Evolutionary conservation across 2,113 vertebrate genomes (phyloP).

Genomic region (Danionella cerebrum): DNA sequence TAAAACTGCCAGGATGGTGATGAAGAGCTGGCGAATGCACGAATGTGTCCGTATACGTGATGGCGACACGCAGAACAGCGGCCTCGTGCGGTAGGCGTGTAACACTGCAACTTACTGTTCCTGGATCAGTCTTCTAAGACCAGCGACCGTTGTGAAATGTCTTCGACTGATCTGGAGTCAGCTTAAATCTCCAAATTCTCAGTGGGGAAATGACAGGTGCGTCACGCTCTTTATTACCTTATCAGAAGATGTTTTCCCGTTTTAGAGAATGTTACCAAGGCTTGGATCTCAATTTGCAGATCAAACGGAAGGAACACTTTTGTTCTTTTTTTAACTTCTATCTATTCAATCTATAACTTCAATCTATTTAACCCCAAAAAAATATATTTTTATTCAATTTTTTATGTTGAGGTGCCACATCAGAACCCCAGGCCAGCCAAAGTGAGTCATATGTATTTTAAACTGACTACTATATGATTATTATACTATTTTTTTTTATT

Average conservation of each 20-base stretch:
- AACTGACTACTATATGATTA: no score
- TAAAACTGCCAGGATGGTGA: neutral
- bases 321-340: no score
- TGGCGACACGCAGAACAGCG: neutral
- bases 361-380: no score
- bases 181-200: neutral
- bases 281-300: no score
- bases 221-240: neutral
- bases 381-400: no score
- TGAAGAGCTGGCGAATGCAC: no score
- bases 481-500: no score
- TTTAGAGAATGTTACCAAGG: conserved; percentile 6
- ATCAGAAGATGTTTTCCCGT: neutral
- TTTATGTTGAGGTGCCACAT: no score
- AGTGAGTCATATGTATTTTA: no score
- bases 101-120: conserved; percentile 17
- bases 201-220: neutral
- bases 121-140: neutral
- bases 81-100: neutral
- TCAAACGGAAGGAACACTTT: neutral
- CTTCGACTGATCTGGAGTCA: conserved; percentile 26
- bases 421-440: no score
- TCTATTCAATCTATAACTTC: no score
- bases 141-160: neutral
- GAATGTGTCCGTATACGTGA: neutral